Percentiles rank a stretch among this genome's conserved stretches.
phyloP scores from a whole-genome alignment of 2,888 invertebrate genomes.

The Dexiosoma caninum region DNA sequence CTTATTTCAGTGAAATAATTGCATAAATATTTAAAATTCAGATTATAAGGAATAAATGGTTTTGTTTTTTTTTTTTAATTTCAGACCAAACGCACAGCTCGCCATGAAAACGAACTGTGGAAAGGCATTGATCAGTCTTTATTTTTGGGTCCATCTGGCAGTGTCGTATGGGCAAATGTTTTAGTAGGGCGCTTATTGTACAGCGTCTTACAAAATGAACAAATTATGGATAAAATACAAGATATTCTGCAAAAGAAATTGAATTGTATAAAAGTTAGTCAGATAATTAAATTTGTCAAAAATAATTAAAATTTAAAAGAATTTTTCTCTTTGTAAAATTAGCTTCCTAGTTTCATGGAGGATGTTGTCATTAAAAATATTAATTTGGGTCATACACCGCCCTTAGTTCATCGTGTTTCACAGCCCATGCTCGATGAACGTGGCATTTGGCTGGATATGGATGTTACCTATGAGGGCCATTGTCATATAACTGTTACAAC shows the following conservation, averaged over 20 bases:
- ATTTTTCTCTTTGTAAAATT: neutral
- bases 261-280: conserved; percentile 74
- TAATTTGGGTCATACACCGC: conserved; percentile 83
- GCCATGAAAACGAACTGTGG: conserved; percentile 76
- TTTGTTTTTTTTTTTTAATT: neutral
- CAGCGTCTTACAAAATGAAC: conserved; percentile 72
- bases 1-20: neutral
- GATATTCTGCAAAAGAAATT: conserved; percentile 77
- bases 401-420: conserved; percentile 81
- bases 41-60: neutral
- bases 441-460: conserved; percentile 91
- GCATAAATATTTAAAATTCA: neutral
- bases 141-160: conserved; percentile 76
- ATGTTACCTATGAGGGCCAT: conserved; percentile 85
- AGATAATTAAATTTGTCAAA: neutral
- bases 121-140: conserved; percentile 77
- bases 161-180: conserved; percentile 77
- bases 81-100: conserved; percentile 74
- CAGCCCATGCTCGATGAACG: conserved; percentile 85
- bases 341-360: conserved; percentile 90
- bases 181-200: conserved; percentile 75
- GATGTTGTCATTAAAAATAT: conserved; percentile 86
- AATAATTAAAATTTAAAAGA: neutral
- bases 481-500: conserved; percentile 89
- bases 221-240: conserved; percentile 73